Conservation (phyloP, 2,888 invertebrate species). For the Cistogaster globosa region DNA sequence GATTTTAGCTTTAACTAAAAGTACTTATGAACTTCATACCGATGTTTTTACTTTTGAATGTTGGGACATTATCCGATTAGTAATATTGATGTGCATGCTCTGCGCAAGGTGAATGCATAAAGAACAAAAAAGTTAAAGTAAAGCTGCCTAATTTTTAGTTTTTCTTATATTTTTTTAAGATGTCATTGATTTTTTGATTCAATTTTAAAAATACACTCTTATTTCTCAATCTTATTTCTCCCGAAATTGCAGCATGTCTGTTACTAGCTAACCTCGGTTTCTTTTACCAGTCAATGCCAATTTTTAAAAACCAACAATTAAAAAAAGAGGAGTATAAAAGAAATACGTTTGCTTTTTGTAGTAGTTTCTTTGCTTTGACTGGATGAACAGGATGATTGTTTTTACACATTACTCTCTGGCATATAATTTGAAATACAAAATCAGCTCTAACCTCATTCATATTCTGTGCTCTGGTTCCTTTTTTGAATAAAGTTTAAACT, state of each 20-base stretch:
- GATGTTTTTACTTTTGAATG: too few relatives aligned
- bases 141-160: too few relatives aligned
- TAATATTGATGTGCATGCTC: too few relatives aligned
- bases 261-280: constrained; percentile 47
- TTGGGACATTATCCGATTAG: too few relatives aligned
- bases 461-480: constrained; percentile 35
- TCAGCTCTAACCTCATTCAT: constrained; percentile 61
- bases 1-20: too few relatives aligned
- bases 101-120: too few relatives aligned
- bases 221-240: too few relatives aligned
- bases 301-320: constrained; percentile 13
- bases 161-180: too few relatives aligned
- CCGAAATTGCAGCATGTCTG: constrained; percentile 20
- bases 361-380: neutral
- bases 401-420: constrained; percentile 26
- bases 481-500: neutral
- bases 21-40: too few relatives aligned
- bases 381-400: neutral
- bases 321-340: constrained; percentile 33
- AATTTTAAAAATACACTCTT: too few relatives aligned
- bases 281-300: constrained; percentile 38
- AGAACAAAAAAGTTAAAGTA: too few relatives aligned
- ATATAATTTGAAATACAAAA: constrained; percentile 62
- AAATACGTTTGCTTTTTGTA: constrained; percentile 28
- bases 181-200: too few relatives aligned